Base-by-base conservation (phyloP, 2,113 vertebrate species). In the Excalfactoria chinensis region DNA sequence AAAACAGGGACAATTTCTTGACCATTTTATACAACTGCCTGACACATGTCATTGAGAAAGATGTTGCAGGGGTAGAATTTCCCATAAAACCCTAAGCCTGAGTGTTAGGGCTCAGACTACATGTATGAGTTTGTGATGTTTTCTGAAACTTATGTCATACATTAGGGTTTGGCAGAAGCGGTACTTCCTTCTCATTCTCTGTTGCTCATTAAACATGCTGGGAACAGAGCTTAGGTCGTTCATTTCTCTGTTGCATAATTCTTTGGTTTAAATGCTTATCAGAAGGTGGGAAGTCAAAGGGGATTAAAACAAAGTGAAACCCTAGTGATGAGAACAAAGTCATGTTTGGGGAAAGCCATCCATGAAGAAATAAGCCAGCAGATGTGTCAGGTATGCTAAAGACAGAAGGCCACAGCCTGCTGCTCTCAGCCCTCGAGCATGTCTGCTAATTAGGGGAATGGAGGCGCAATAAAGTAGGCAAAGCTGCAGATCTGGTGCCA, bases 141-240 rank as follows among this genome's bases (percentile, higher is more conserved):
- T 59, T 63, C 72, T 86, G 76, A 46, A 86, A 81, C 86, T 85
- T 76, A 77, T 84, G 92, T 93, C 81, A 72, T 68, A 80, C 84
- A 89, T 95, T 91, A 96, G 34, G 41, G 53, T 91, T 97, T 92
- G 95, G 96, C 96, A 95, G 91, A 68, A 92, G 74, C 21, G 1
- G 56, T 44, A 53, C 67, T 95, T 94, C 95, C 93, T 88, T 60
- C 91, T 93, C 70, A 17, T 92, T 89, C 92, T 96, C 97, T 97
- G 96, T 93, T 97, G 90, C 91, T 96, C 86, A 97, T 98, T 97
- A 98, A 83, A 85, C 89, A 85, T 69, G 86, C 87, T 89, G 93
- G 94, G 92, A 96, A 73, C 86, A 86, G 91, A 53, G 69, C 69
- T 94, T 56, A 51, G 75, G 94, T 86, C 86, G 90, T 55, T 92